Evolutionary conservation across 2,113 vertebrate species (phyloP), one percentile per base, ranked within the genome.

Genomic region (Paracanthobrama guichenoti): DNA sequence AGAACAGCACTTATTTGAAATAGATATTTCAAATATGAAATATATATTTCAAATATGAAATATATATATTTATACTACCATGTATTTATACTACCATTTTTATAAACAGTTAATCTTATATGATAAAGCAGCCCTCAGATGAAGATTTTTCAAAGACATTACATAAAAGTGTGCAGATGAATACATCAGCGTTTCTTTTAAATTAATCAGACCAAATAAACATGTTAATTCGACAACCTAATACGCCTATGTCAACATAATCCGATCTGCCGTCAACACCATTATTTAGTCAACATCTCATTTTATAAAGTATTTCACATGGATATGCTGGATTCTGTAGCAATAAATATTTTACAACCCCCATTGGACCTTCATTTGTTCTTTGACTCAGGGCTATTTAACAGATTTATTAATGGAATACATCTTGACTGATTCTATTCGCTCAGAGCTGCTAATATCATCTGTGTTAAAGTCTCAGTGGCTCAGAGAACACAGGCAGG

Each of bases 371-470:
- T 75, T 71, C 82, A 66, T 86, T 86, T 77, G 76, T 84, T 86
- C 87, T 57, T 59, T 64, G 31, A 82, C 87, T 82, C 46, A 42
- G 67, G 85, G 85, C 87, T 73, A 59, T 86, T 84, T 71, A 81
- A 80, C 79, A 83, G 72, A 86, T 82, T 86, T 88, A 86, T 86
- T 88, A 88, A 86, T 86, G 87, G 71, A 81, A 72, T 53, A 75
- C 66, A 66, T 86, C 85, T 78, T 69, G 62, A 79, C 81, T 39
- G 16, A 57, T 81, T 57, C 77, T 64, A 12, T 35, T 79, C n/a
- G 69, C 81, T 84, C 64, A 46, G 50, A 87, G 83, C 84, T 28
- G 53, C 59, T 71, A 53, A 86, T 69, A 73, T 69, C 67, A 73
- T 69, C 82, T 60, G 67, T 73, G 62, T 22, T 26, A 11, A 87